These are phyloP conservation scores for Myxocyprinus asiaticus DNA, from an alignment of 2,113 vertebrate genomes.

Conservation along the genomic window DNA sequence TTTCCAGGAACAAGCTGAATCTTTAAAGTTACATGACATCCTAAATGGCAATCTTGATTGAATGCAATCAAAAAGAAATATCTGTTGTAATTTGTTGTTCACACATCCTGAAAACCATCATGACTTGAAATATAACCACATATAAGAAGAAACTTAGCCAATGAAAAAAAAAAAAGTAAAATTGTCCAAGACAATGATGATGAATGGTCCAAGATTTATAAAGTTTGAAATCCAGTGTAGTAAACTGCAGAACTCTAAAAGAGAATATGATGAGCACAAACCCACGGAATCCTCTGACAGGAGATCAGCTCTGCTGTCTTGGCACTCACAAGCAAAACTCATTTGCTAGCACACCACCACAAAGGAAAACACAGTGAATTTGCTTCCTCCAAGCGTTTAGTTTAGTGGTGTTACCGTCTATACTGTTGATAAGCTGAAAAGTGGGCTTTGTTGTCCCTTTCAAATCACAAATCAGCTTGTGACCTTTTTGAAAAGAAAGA, in stretches of 20 bases:
- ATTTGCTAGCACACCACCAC: not conserved
- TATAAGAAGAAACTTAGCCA: not conserved
- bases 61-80: too few relatives aligned
- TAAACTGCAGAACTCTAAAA: too few relatives aligned
- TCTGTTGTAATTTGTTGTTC: too few relatives aligned
- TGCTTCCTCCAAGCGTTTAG: not conserved
- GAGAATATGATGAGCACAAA: too few relatives aligned
- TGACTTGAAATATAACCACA: too few relatives aligned
- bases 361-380: not conserved
- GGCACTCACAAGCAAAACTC: not conserved
- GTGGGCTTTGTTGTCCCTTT: conserved; percentile 28
- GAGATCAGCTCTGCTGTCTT: not conserved
- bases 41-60: too few relatives aligned
- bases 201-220: too few relatives aligned
- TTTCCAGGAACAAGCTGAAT: too few relatives aligned
- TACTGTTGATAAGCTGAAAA: not conserved
- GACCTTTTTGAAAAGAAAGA: conserved; percentile 43
- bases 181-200: too few relatives aligned
- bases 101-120: too few relatives aligned
- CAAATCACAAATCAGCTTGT: conserved; percentile 51
- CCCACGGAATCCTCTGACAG: not conserved
- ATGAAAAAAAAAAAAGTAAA: not conserved
- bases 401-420: not conserved
- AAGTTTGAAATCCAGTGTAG: too few relatives aligned
- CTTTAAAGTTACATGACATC: too few relatives aligned